Base-by-base conservation (phyloP, 2,113 vertebrate species). In the Solenodon paradoxus region DNA sequence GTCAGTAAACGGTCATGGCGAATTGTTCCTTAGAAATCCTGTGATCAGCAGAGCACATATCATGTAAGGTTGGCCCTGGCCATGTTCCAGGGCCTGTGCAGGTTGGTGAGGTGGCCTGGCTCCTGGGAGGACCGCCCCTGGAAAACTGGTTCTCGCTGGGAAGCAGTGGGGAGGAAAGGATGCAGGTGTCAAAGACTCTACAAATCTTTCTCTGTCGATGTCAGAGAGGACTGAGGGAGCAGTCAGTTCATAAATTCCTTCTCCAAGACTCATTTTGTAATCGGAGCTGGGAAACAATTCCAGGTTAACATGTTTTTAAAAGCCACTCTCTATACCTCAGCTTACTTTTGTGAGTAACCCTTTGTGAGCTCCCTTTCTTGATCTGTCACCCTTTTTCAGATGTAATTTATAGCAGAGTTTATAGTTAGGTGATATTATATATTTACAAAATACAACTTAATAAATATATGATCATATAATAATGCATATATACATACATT, bases 1-100 rank as follows among this genome's bases (percentile, higher is more conserved):
- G 92, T 78, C 71, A 96, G 92, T 92, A 87, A 95, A 47, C 26
- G 57, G 32, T 90, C 84, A 90, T 72, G 63, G 66, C 77, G n/a
- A 87, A 95, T 35, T 69, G 66, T 20, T 90, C 87, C 79, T 84
- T 45, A 89, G 68, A 61, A 69, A 72, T 84, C 61, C 26, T 86
- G n/a, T 81, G 80, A 92, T 30, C 66, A 90, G 61, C 15, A 47
- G 35, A 35, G 49, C 45, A 40, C 28, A 30, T 32, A 45, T 75
- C 72, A 16, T 88, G 35, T 51, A 69, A 61, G 53, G 5, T 71
- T 87, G 40, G 17, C 45, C 11, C 1, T 78, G 90, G n/a, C 68
- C 45, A 53, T 57, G 61, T 35, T 84, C 49, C 88, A 78, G 28
- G 59, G 45, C 13, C 42, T 28, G 10, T 47, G 4, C 6, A 72